A percentile compares a stretch with the other conserved stretches of the same genome.
Evolutionary conservation across 2,113 vertebrate genomes (phyloP).

Genomic region (Emydura subglobosa): DNA sequence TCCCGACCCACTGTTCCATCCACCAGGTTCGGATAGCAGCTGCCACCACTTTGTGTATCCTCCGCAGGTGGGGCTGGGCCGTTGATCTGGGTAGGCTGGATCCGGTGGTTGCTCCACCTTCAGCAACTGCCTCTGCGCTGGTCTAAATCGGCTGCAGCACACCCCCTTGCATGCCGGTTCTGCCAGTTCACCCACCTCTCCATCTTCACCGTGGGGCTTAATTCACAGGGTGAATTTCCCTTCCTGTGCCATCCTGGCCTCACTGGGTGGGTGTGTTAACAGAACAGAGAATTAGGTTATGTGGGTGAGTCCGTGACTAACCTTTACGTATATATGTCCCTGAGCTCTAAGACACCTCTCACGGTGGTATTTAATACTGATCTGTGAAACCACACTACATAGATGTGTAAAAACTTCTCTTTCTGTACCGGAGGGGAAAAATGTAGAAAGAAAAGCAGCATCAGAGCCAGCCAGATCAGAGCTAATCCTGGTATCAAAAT

Average conservation of each 20-base stretch:
- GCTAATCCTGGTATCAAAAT: neutral
- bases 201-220: neutral
- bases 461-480: slow-evolving; percentile 22
- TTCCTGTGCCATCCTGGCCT: neutral
- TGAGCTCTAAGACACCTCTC: neutral
- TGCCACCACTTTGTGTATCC: neutral
- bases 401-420: accelerated
- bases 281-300: neutral
- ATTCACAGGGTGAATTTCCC: neutral
- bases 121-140: neutral
- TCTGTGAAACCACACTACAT: neutral
- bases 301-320: neutral
- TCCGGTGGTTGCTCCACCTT: neutral
- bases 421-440: neutral
- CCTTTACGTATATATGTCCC: neutral
- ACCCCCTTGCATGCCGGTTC: neutral
- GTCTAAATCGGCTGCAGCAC: neutral
- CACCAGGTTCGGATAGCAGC: neutral
- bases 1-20: neutral
- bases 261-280: neutral
- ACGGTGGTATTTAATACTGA: accelerated
- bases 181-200: neutral
- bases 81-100: neutral
- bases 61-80: neutral
- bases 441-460: slow-evolving; percentile 26